A percentile compares a stretch with the other conserved stretches of the same genome.
phyloP scores from a whole-genome alignment of 2,797 vertebrate species.

The Anguilla marmorata region DNA sequence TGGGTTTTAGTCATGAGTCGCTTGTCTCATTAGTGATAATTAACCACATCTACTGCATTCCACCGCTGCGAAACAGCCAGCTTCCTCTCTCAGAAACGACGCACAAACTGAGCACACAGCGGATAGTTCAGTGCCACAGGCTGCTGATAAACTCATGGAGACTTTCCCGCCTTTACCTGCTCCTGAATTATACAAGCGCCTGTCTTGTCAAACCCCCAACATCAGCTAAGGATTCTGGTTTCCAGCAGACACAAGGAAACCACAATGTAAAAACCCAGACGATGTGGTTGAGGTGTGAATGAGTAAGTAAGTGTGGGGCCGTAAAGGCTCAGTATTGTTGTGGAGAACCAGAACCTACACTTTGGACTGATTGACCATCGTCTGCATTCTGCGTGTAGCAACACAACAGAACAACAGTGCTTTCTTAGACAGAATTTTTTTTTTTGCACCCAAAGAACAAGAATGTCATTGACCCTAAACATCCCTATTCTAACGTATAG shows the following conservation, averaged over 20 bases:
- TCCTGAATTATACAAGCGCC: not conserved
- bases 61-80: not conserved
- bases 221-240: not conserved
- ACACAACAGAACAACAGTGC: not conserved
- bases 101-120: not conserved
- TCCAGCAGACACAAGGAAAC: not conserved
- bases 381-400: not conserved
- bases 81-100: not conserved
- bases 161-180: not conserved
- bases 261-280: not conserved
- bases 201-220: not conserved
- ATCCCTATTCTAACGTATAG: not conserved
- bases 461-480: not conserved
- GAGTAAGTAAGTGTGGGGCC: not conserved
- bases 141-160: not conserved
- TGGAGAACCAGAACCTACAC: not conserved
- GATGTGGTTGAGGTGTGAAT: not conserved
- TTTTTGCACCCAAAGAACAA: not conserved
- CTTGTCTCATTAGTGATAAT: constrained; percentile 29
- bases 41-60: constrained; percentile 30
- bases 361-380: not conserved
- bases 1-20: constrained; percentile 1
- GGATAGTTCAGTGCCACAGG: not conserved
- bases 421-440: not conserved
- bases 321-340: not conserved